Evolutionary conservation across 92 coral and sea anemone genomes (phyloP), one percentile per base, ranked within the genome.

Genomic region (Zoanthus sociatus): DNA sequence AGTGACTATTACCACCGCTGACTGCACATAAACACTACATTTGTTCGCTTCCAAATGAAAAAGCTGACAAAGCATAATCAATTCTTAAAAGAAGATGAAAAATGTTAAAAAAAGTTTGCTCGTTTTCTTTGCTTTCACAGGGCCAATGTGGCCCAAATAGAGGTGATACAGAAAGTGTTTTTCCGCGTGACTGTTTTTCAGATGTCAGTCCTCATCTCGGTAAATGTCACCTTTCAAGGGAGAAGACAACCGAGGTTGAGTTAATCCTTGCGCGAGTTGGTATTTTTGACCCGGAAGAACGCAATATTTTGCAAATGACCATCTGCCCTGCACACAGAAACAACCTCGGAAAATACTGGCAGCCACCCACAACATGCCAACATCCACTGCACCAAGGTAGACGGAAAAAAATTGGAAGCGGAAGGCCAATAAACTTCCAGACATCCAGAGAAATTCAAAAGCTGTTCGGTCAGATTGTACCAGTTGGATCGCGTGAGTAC

Each of bases 401-500:
- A 26, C 30, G 6, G 37, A 67, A 67, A 7, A 67, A n/a, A 67
- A n/a, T 67, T n/a, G 71, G 33, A 67, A 67, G 71, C 32, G 32
- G 33, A 26, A 67, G 17, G 68, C 17, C 17, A 14, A 61, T 61
- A 5, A 61, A 61, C 17, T 61, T 61, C 14, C 14, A 61, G 15
- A 61, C 68, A 61, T 61, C 68, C 10, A 61, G 68, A 60, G 68
- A 61, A 14, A 61, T 61, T 18, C 33, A 67, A 10, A 67, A n/a
- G 2, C 71, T 67, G 71, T 67, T n/a, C 11, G 71, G 11, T 18
- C 33, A 67, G 13, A 67, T 20, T 10, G 71, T 20, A 18, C 71
- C 32, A 67, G 33, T 21, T n/a, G 71, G 42, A 67, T 67, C 71
- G 71, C 71, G 71, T 67, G 37, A 67, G 71, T 67, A 26, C 26